Base-by-base conservation (phyloP, 2,888 invertebrate genomes). In the Timema podura region DNA sequence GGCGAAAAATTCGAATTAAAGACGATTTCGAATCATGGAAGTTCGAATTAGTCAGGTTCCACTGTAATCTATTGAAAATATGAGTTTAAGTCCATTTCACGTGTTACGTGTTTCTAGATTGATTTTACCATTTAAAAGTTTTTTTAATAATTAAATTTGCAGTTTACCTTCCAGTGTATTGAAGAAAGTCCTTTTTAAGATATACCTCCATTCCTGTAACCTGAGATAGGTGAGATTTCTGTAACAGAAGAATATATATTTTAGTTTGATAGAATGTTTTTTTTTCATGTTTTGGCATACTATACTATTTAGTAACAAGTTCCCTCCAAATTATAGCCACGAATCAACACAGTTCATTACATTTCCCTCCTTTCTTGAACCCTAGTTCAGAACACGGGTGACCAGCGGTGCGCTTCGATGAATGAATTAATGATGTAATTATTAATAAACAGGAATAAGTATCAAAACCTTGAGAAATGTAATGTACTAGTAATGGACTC, bases 181-280 rank as follows among this genome's bases (percentile, higher is more conserved):
- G 96, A 13, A 95, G 85, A 79, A 94, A 96, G 81, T 98, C 97
- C 80, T 96, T 96, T 82, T 97, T 98, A 76, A 97, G 86, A 81
- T 88, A 97, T 74, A 98, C 86, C 48, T 96, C 91, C 90, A 96
- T 92, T 64, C 89, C 92, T 69, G 89, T 89, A 65, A 86, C 78
- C 5, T 87, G 83, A 0, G 95, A 93, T 81, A 96, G 86, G 76
- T 92, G 91, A 0, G 95, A 95, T 83, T 86, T 88, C 95, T 96
- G 81, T 49, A 82, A 79, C 70, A 68, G 73, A 73, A 71, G 30
- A 30, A 30, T 1, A 30, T 30, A 30, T 30, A 30, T 30, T 30
- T 30, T 30, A 30, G 3, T 30, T 30, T 30, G 30, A 30, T 30
- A 30, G 30, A 30, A 30, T 30, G 30, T 30, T 30, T 30, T 30